phyloP scores from a whole-genome alignment of 2,888 invertebrate species.

The Limnephilus lunatus region DNA sequence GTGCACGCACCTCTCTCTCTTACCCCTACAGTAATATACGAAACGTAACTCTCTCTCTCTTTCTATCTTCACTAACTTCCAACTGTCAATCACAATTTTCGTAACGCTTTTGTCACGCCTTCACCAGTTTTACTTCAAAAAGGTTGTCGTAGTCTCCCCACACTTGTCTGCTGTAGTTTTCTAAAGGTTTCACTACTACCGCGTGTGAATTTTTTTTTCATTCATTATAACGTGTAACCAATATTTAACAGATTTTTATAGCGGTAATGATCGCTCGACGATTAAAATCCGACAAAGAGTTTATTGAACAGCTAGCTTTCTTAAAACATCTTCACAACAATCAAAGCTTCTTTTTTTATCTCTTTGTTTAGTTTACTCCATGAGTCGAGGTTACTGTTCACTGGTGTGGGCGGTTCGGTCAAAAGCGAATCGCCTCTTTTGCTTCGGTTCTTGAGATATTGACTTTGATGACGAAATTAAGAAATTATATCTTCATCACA shows the following conservation, averaged over 20 bases:
- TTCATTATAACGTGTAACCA: neutral
- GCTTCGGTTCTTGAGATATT: neutral
- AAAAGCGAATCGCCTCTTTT: neutral
- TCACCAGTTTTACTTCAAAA: too few relatives aligned
- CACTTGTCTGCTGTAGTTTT: too few relatives aligned
- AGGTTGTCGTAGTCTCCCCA: too few relatives aligned
- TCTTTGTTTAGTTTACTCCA: neutral
- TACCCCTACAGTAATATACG: too few relatives aligned
- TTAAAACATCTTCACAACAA: neutral
- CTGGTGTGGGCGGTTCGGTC: neutral
- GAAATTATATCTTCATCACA: neutral
- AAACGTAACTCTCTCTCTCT: too few relatives aligned
- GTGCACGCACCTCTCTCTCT: too few relatives aligned
- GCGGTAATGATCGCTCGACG: neutral
- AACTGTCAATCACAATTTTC: too few relatives aligned
- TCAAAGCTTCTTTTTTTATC: neutral
- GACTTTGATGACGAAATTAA: neutral
- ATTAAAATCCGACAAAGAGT: neutral
- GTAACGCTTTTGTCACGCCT: too few relatives aligned
- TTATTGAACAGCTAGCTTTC: neutral
- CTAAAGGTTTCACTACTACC: too few relatives aligned
- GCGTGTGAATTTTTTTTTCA: neutral
- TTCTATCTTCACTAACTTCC: too few relatives aligned
- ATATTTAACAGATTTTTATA: neutral
- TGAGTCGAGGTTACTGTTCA: neutral